A percentile compares a stretch with the other conserved stretches of the same genome.
phyloP scores from a whole-genome alignment of 2,888 invertebrate species.

The Noctua comes region DNA sequence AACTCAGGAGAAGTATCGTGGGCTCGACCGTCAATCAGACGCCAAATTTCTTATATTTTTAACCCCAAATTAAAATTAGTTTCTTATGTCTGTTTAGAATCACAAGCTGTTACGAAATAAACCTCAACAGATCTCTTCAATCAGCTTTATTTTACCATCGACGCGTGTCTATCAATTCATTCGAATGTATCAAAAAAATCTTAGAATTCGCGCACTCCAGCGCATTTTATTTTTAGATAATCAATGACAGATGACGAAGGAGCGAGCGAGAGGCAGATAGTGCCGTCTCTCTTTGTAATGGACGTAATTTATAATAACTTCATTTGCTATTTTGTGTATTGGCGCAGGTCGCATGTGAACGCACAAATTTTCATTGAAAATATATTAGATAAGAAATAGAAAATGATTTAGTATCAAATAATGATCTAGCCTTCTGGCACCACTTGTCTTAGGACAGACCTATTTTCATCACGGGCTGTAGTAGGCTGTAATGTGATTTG shows the following conservation, averaged over 20 bases:
- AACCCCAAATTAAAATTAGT: slow-evolving; percentile 32
- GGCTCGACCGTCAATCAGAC: slow-evolving; percentile 14
- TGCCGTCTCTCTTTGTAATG: slow-evolving; percentile 46
- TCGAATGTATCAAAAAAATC: slow-evolving; percentile 64
- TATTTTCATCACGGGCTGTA: neutral
- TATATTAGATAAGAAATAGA: neutral
- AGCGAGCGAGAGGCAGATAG: slow-evolving; percentile 50
- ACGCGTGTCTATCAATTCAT: slow-evolving; percentile 46
- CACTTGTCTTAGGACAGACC: neutral
- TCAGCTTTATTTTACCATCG: slow-evolving; percentile 43
- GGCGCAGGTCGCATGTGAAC: slow-evolving; percentile 33
- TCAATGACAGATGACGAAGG: slow-evolving; percentile 75
- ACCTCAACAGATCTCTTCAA: slow-evolving; percentile 27
- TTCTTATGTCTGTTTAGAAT: slow-evolving; percentile 41
- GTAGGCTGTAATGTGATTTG: neutral
- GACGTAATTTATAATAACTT: slow-evolving; percentile 65
- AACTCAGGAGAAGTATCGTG: neutral
- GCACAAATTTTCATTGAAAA: slow-evolving; percentile 21
- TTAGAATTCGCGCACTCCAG: slow-evolving; percentile 70
- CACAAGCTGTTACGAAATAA: slow-evolving; percentile 41
- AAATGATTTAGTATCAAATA: slow-evolving; percentile 3
- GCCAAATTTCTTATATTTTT: slow-evolving; percentile 24
- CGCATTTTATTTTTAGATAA: slow-evolving; percentile 71
- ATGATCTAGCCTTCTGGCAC: neutral
- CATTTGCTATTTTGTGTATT: slow-evolving; percentile 63